phyloP scores from a whole-genome alignment of 1,140 invertebrate genomes.

The Neelides sp. region DNA sequence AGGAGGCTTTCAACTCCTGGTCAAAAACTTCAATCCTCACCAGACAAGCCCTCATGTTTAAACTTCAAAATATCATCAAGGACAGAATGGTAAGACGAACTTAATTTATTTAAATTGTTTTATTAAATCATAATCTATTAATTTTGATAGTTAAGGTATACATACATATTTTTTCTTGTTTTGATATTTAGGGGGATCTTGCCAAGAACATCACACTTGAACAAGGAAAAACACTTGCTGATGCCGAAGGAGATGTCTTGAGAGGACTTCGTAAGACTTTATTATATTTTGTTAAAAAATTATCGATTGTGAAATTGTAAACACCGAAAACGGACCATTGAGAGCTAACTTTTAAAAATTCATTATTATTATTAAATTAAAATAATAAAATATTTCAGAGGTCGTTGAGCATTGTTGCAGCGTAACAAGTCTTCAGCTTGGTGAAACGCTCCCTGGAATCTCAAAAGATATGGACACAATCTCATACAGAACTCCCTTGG shows the following conservation, averaged over 20 bases:
- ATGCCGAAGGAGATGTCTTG: slow-evolving; percentile 96
- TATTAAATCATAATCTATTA: background rate
- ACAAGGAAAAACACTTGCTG: slow-evolving; percentile 93
- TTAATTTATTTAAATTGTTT: background rate
- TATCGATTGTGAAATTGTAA: background rate
- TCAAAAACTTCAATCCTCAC: slow-evolving; percentile 81
- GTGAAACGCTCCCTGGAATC: slow-evolving; percentile 81
- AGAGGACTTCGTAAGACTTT: slow-evolving; percentile 77
- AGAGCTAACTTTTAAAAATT: no score
- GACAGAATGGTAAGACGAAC: slow-evolving; percentile 50
- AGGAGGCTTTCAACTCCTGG: slow-evolving; percentile 74
- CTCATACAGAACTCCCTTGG: slow-evolving; percentile 46
- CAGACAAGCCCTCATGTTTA: slow-evolving; percentile 92
- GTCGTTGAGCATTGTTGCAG: slow-evolving; percentile 93
- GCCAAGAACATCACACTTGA: slow-evolving; percentile 86
- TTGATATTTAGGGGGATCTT: slow-evolving; percentile 58
- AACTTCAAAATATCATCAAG: slow-evolving; percentile 65
- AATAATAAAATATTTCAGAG: slow-evolving; percentile 46
- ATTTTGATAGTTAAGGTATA: background rate
- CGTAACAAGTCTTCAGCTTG: slow-evolving; percentile 78
- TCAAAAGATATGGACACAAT: slow-evolving; percentile 86
- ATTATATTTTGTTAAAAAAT: slow-evolving; percentile 3
- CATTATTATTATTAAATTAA: slow-evolving; percentile 13
- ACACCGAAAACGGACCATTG: no score
- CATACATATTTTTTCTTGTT: slow-evolving; percentile 10